Evolutionary conservation across 2,113 vertebrate genomes (phyloP), one percentile per base, ranked within the genome.

Genomic region (Chaetorhynchus papuensis): DNA sequence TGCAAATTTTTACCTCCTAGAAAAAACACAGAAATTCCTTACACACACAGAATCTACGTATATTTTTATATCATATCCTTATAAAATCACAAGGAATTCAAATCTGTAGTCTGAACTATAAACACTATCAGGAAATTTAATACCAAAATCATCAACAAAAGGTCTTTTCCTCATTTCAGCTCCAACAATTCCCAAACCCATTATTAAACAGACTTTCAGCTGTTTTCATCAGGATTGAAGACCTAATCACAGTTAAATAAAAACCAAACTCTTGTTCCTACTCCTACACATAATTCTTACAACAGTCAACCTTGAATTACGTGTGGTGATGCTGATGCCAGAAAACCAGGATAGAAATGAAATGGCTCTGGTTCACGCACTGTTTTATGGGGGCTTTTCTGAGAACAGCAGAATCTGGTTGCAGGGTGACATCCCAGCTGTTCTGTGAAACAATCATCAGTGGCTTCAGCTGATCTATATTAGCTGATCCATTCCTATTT

Each of bases 161-260:
- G 70, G 54, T 45, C 60, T 81, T 14, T 89, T 97, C 83, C 83
- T 94, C 84, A 86, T 87, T 95, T 96, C 53, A 85, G 79, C 47
- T 87, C 86, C 91, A 87, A 39, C 63, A 89, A 75, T 53, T 82
- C 49, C 91, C 85, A 65, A 94, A 70, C 9, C 2, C 1, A 2
- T 90, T 93, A 91, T 56, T 82, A 96, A 94, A 93, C 0, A 60
- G n/a, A 86, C 59, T 82, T 61, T 57, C 84, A 82, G 44, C 81
- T 87, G 81, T 69, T 79, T 79, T 71, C 47, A 87, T 86, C 31
- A 81, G 53, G 78, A 95, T 18, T 93, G 87, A 61, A 96, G 63
- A 96, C 69, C 90, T 81, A 70, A 89, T 77, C 82, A 91, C 27
- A 91, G n/a, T 76, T 90, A 75, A 33, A 95, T 65, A 92, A 74